These are phyloP conservation scores for Sebastolobus altivelis DNA, from an alignment of 2,797 vertebrate species.

Conservation along the genomic window DNA sequence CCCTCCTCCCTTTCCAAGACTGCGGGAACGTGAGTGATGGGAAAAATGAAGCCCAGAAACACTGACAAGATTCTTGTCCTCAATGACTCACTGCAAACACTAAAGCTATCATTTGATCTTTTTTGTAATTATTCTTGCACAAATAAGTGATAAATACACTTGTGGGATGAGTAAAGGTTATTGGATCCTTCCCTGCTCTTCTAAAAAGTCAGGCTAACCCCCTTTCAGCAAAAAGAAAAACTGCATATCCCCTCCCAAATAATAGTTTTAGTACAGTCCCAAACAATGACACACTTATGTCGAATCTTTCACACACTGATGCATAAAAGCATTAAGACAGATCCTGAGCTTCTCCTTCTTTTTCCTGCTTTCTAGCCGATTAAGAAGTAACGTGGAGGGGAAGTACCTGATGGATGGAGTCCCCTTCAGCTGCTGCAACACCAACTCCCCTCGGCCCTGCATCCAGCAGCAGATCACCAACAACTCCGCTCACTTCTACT, in stretches of 20 bases:
- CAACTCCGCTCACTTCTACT: constrained; percentile 93
- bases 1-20: too few species aligned
- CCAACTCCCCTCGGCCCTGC: constrained; percentile 91
- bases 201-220: background rate
- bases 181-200: background rate
- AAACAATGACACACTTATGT: background rate
- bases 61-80: background rate
- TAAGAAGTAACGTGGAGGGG: constrained; percentile 91
- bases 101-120: background rate
- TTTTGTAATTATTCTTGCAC: background rate
- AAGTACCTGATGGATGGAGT: constrained; percentile 91
- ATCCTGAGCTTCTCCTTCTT: background rate
- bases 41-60: background rate
- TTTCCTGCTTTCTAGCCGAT: constrained; percentile 80
- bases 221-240: background rate
- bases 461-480: constrained; percentile 93
- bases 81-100: background rate
- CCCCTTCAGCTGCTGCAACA: constrained; percentile 95
- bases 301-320: background rate
- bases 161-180: background rate
- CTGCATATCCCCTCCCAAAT: background rate
- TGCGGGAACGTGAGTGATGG: background rate
- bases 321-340: background rate
- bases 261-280: background rate
- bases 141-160: background rate